phyloP scores from a whole-genome alignment of 2,888 invertebrate genomes.

The Callyntrura sp. region DNA sequence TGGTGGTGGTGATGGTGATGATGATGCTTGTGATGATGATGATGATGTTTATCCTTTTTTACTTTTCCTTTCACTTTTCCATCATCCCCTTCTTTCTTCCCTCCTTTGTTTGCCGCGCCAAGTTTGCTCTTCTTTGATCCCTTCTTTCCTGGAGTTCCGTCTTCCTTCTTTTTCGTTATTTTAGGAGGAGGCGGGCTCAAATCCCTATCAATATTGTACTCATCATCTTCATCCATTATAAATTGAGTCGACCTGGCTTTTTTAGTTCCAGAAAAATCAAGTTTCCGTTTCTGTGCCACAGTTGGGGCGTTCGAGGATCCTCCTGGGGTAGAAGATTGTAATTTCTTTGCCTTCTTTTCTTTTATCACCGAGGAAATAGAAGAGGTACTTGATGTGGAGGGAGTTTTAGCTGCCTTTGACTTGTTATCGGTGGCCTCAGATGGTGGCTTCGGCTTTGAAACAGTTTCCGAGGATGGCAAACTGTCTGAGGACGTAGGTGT shows the following conservation, averaged over 20 bases:
- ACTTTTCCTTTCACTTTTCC: slow-evolving; percentile 58
- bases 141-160: slow-evolving; percentile 28
- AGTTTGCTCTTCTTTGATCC: slow-evolving; percentile 40
- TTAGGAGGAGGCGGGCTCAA: slow-evolving; percentile 71
- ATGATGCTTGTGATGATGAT: slow-evolving; percentile 72
- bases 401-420: slow-evolving; percentile 58
- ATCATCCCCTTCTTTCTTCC: slow-evolving; percentile 34
- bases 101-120: slow-evolving; percentile 3
- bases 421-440: slow-evolving; percentile 15
- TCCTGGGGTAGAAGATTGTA: neutral
- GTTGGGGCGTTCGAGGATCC: neutral
- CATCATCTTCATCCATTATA: slow-evolving; percentile 75
- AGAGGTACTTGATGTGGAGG: slow-evolving; percentile 29
- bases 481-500: slow-evolving; percentile 42
- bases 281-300: slow-evolving; percentile 50
- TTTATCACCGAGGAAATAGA: slow-evolving; percentile 55
- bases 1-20: slow-evolving; percentile 66
- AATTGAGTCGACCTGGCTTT: slow-evolving; percentile 70
- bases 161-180: slow-evolving; percentile 58
- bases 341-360: slow-evolving; percentile 43
- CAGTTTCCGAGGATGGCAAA: slow-evolving; percentile 55
- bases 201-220: slow-evolving; percentile 74
- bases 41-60: slow-evolving; percentile 67
- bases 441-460: slow-evolving; percentile 11
- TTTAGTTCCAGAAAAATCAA: slow-evolving; percentile 55